Conservation (phyloP, 2,113 vertebrate genomes). For the Pogona vitticeps region DNA sequence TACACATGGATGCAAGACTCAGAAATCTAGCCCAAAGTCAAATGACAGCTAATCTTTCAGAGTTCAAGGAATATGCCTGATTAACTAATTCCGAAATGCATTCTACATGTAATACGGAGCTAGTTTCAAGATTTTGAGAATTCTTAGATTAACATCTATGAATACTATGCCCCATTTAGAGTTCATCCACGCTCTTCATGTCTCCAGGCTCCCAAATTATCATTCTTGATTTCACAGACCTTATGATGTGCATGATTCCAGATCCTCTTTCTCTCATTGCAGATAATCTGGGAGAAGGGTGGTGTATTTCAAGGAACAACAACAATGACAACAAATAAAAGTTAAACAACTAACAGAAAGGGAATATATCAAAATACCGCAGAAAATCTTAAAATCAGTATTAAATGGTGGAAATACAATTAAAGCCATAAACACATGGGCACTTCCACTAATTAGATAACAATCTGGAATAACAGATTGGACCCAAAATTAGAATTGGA, state of each 20-base stretch:
- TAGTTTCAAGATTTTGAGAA: not conserved
- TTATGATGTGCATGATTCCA: not conserved
- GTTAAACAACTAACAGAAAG: too few species aligned
- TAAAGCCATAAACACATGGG: too few species aligned
- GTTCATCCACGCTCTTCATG: not conserved
- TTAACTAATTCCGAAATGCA: not conserved
- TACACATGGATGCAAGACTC: not conserved
- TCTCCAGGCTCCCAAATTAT: not conserved
- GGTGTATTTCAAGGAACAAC: not conserved
- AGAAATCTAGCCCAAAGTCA: not conserved
- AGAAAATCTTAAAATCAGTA: too few species aligned
- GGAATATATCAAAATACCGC: too few species aligned
- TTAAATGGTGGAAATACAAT: too few species aligned
- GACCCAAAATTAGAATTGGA: too few species aligned
- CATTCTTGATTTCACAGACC: not conserved
- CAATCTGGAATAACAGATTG: too few species aligned
- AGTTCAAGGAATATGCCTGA: not conserved
- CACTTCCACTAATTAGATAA: too few species aligned
- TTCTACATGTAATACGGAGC: not conserved
- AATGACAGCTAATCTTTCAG: not conserved
- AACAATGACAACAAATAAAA: too few species aligned
- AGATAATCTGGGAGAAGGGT: not conserved
- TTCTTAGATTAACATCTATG: not conserved
- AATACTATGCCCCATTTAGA: not conserved
- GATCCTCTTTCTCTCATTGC: too few species aligned